Base-by-base conservation (phyloP, 2,888 invertebrate genomes). In the Athalia circularis region DNA sequence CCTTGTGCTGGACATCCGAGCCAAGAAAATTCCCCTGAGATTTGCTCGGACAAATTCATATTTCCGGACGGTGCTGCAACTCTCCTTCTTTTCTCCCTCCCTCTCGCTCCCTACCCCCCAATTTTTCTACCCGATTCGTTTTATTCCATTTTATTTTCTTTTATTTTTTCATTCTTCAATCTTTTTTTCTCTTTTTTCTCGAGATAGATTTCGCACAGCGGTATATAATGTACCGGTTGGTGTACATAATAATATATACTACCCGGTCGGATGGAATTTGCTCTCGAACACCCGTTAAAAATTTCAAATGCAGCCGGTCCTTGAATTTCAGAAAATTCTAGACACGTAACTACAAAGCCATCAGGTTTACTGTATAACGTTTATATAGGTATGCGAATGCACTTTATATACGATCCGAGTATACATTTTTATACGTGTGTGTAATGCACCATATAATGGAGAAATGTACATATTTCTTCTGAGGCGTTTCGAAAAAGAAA, bases 311-410 rank as follows among this genome's bases (percentile, higher is more conserved):
- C 72, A 72, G 52, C 72, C 59, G 29, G 72, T 59, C 57, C 72
- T 59, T 47, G 47, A 47, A 29, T 9, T 7, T 59, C n/a, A 48
- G 81, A 83, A 82, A 85, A 87, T 87, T 86, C 86, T 80, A 84
- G 84, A 86, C 87, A 87, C 87, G 87, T 87, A 86, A 86, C 81
- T 67, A 79, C 70, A 77, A 79, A 81, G 79, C 82, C 82, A 82
- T 79, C 85, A 85, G 84, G 83, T 83, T 85, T 84, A 86, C 84
- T 78, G 79, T 78, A 80, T n/a, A n/a, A n/a, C 80, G 81, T 82
- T 29, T 29, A 29, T 29, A 29, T 29, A 29, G 29, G 29, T 29
- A 29, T 29, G 29, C 29, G 29, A 29, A 29, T 29, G 29, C 29
- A 29, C 29, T 29, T 29, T 29, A 29, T 29, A 29, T 29, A 29